A percentile compares a stretch with the other conserved stretches of the same genome.
phyloP scores from a whole-genome alignment of 2,113 vertebrate species.

The Lamprologus speciosus region DNA sequence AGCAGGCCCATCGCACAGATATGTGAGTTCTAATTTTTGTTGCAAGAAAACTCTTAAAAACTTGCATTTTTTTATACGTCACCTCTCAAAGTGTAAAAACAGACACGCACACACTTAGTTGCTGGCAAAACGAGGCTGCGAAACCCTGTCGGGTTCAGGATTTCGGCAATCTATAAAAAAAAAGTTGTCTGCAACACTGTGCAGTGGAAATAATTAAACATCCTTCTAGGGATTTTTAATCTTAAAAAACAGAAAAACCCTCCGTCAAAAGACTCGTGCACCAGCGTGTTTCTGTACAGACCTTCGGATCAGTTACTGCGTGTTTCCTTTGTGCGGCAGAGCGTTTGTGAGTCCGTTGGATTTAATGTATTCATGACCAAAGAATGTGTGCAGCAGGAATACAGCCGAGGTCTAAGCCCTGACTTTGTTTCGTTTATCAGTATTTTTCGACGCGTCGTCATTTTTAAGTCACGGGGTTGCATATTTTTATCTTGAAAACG shows the following conservation, averaged over 20 bases:
- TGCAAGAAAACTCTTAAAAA: neutral
- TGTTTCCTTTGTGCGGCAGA: constrained; percentile 39
- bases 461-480: constrained; percentile 3
- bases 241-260: neutral
- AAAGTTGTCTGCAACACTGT: neutral
- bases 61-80: neutral
- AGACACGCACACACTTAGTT: neutral
- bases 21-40: neutral
- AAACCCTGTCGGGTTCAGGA: neutral
- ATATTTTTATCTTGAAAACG: constrained; percentile 18
- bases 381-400: constrained; percentile 59
- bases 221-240: neutral
- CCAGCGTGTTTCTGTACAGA: neutral
- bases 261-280: neutral
- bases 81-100: neutral
- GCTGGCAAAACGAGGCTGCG: neutral
- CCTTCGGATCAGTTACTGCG: neutral
- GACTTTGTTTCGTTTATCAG: constrained; percentile 15
- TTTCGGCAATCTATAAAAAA: neutral
- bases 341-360: neutral
- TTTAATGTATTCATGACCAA: constrained; percentile 54
- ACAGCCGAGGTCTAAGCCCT: neutral
- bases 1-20: neutral
- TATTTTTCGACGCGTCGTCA: constrained; percentile 13
- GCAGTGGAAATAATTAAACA: neutral